Conservation (phyloP, 2,888 invertebrate species). For the Lycaena phlaeas region DNA sequence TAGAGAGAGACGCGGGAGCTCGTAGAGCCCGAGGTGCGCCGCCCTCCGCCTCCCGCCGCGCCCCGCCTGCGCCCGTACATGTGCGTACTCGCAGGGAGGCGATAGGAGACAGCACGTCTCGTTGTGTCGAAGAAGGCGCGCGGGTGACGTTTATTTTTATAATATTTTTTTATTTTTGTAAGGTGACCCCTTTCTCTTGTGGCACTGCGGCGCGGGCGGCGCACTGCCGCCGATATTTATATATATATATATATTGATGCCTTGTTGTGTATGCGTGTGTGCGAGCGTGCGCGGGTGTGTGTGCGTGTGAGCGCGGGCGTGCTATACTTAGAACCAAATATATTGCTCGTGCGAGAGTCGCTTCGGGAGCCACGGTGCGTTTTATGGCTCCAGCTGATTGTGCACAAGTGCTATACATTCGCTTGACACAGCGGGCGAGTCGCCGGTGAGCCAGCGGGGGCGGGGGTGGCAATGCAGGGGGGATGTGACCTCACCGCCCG, state of each 20-base stretch:
- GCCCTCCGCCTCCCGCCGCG: conserved; percentile 1
- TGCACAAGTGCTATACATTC: neutral
- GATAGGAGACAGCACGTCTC: no score
- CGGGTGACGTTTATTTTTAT: neutral
- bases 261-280: conserved; percentile 20
- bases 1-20: conserved; percentile 14
- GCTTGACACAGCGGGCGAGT: neutral
- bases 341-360: conserved; percentile 26
- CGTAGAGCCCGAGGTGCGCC: conserved; percentile 18
- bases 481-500: conserved; percentile 18
- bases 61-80: conserved; percentile 4
- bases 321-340: conserved; percentile 60
- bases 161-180: conserved; percentile 6
- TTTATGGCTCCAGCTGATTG: neutral
- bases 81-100: no score
- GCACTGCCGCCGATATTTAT: conserved; percentile 13
- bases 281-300: conserved; percentile 19
- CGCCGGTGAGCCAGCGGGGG: conserved; percentile 12
- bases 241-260: conserved; percentile 15
- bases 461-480: conserved; percentile 18
- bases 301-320: conserved; percentile 27
- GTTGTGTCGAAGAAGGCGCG: no score
- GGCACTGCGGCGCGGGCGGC: neutral
- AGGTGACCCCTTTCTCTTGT: neutral
- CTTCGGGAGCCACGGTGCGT: neutral